Conservation (phyloP, 2,888 invertebrate genomes). For the Spodoptera picta region DNA sequence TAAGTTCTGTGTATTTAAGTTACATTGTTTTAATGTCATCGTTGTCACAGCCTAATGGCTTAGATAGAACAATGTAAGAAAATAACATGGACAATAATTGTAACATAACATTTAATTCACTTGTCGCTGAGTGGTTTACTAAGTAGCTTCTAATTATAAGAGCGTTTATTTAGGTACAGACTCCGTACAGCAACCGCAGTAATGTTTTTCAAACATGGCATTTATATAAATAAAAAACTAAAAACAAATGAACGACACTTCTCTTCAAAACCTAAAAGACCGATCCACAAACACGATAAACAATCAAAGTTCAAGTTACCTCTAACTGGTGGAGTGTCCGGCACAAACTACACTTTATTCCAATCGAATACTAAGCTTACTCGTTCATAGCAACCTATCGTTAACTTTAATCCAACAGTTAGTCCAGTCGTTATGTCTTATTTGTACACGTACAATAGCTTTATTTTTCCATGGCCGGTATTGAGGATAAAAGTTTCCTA, state of each 20-base stretch:
- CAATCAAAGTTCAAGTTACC: conserved; percentile 36
- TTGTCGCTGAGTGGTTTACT: no score
- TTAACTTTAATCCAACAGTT: conserved; percentile 59
- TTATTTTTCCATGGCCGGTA: conserved; percentile 80
- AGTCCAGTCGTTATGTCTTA: conserved; percentile 80
- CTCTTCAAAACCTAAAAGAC: background rate
- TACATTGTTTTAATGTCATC: background rate
- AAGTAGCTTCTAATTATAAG: no score
- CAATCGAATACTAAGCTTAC: conserved; percentile 48
- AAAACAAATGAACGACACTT: no score
- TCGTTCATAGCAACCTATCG: conserved; percentile 48
- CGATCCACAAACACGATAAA: conserved; percentile 16
- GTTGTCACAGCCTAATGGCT: no score
- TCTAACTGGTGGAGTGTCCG: conserved; percentile 4
- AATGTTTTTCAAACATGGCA: no score
- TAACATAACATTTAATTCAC: no score
- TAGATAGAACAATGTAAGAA: no score
- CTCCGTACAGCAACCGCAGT: no score
- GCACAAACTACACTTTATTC: conserved; percentile 47
- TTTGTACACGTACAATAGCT: conserved; percentile 84
- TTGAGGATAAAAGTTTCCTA: conserved; percentile 84
- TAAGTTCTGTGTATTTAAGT: conserved; percentile 1
- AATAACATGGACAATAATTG: no score
- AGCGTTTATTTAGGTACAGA: no score
- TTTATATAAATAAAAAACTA: no score